Evolutionary conservation across 1,140 invertebrate genomes (phyloP).

Genomic region (Chrysoperla carnea): DNA sequence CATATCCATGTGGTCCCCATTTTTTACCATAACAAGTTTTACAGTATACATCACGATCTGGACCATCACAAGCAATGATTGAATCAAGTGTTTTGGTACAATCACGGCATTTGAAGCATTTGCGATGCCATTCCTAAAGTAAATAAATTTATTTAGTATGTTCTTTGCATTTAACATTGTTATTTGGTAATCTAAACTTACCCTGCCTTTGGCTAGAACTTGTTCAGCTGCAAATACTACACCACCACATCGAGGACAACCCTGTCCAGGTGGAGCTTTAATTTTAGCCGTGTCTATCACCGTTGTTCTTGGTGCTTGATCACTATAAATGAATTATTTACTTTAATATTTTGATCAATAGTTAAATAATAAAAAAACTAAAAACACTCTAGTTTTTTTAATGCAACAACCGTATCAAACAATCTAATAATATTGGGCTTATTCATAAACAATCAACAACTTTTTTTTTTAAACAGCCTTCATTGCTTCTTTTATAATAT

Average conservation of each 20-base stretch:
- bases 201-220: constrained; percentile 57
- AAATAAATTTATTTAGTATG: neutral
- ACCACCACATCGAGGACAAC: constrained; percentile 77
- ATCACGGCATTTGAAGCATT: constrained; percentile 93
- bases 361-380: neutral
- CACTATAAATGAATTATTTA: constrained; percentile 21
- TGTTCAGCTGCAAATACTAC: constrained; percentile 82
- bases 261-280: constrained; percentile 63
- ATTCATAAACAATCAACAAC: no score
- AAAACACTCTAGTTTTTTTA: neutral
- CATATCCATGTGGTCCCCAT: constrained; percentile 88
- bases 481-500: no score
- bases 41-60: constrained; percentile 81
- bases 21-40: constrained; percentile 84
- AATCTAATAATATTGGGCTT: no score
- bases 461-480: no score
- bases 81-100: constrained; percentile 86
- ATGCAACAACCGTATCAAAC: no score
- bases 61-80: constrained; percentile 81
- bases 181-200: constrained; percentile 11
- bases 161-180: constrained; percentile 1
- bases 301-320: constrained; percentile 49
- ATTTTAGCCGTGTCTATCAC: constrained; percentile 64
- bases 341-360: neutral
- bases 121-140: constrained; percentile 82